Evolutionary conservation across 37 sponge, comb jelly and placozoan species (phyloP), one percentile per base, ranked within the genome.

Genomic region (Spongilla lacustris): DNA sequence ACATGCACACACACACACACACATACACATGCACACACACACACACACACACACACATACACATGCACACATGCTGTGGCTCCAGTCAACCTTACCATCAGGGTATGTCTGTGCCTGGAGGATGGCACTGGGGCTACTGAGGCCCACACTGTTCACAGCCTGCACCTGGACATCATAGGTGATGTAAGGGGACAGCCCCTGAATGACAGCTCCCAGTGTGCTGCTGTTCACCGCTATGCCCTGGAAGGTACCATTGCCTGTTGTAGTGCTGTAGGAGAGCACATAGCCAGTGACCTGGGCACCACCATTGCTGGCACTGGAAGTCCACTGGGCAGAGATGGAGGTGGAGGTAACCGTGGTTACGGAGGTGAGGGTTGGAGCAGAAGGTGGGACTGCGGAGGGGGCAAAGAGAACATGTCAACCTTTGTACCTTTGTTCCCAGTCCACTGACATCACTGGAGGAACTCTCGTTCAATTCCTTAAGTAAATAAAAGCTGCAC

Each of bases 341-440:
- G 88, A 69, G 32, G 76, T 48, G 27, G 88, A 79, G 77, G 85
- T 71, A 0, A 32, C 50, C 2, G 84, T 81, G 25, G 36, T 68
- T 9, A 75, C 75, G 11, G 34, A 12, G 12, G 69, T 23, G 12
- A 84, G 6, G 46, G 67, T 84, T 12, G 94, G 88, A 24, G 91
- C 34, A 21, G 90, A 89, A 31, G 94, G 94, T 4, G 94, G 94
- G 37, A 86, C 94, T 93, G 38, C 14, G 27, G 83, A 3, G 50
- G 34, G 34, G 35, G 58, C 6, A 2, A 32, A 32, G 35, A 66
- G 67, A 23, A 50, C 26, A 26, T 25, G 29, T 50, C 49, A 13
- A 0, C 23, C 1, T 80, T 27, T 33, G 36, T 31, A 23, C 6
- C 6, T 3, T 41, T 41, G 41, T 41, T 41, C 41, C 41, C 6